Evolutionary conservation across 2,797 vertebrate genomes (phyloP), one percentile per base, ranked within the genome.

Genomic region (Manis pentadactyla): DNA sequence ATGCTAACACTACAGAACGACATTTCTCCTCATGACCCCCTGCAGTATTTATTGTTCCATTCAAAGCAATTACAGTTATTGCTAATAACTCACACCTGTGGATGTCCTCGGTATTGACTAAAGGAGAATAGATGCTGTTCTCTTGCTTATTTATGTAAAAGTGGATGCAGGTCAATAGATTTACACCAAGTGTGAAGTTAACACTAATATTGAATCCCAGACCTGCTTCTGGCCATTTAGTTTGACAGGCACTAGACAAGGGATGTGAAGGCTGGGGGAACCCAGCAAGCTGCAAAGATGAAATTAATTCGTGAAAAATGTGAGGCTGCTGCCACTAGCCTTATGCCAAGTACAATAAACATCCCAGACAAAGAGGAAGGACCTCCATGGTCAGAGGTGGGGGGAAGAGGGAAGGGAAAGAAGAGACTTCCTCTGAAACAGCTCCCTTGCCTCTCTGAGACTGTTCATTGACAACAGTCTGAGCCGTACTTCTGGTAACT

Each of bases 171-270:
- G 71, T 90, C 73, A 87, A 87, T 77, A 94, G 92, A 83, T 78
- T 90, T 69, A 93, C 39, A 86, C 77, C 31, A 94, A 68, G 74
- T 95, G 89, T 74, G 89, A 94, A 94, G 90, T 96, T 96, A 96
- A 96, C 71, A 63, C 92, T 96, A 89, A 42, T 93, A 96, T 94
- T 97, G 97, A 97, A 96, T 96, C 91, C 66, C 75, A 90, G 95
- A 91, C 93, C 95, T 71, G 42, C 84, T 98, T 97, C 96, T 95
- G 98, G 89, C 96, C 93, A 66, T 61, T 95, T 29, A 84, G 39
- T 79, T 1, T 37, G 75, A 97, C 97, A 98, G 93, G 87, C 85
- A 69, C 71, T 66, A 93, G 95, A 88, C 39, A 77, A 82, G 79
- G 93, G 86, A 82, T 23, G 79, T 4, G 87, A 96, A 82, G 4